Evolutionary conservation across 2,888 invertebrate genomes (phyloP).

Genomic region (Eupithecia dodoneata): DNA sequence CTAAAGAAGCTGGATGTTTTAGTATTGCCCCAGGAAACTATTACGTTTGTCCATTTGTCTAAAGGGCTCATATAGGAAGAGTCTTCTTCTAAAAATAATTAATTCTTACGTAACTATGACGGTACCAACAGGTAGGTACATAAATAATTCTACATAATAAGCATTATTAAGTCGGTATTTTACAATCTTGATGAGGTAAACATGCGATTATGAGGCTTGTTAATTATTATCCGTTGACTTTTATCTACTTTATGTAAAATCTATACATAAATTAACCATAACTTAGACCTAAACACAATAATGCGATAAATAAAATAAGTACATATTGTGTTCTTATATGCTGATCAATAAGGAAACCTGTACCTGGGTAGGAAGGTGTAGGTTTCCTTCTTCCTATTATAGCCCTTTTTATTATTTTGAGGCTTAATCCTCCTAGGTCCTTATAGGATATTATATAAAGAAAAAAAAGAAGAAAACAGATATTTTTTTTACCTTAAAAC

Average conservation of each 20-base stretch:
- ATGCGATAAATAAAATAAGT: not conserved
- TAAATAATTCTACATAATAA: not conserved
- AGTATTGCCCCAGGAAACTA: not conserved
- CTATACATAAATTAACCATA: not conserved
- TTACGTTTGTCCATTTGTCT: not conserved
- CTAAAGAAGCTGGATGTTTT: not conserved
- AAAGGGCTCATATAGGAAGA: not conserved
- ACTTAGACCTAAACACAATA: not conserved
- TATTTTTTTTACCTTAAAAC: too few species aligned
- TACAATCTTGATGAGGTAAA: slow-evolving; percentile 2
- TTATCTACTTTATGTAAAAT: slow-evolving; percentile 4
- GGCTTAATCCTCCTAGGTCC: not conserved
- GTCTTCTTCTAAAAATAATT: not conserved
- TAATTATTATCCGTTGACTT: not conserved
- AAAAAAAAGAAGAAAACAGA: too few species aligned
- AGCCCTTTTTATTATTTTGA: not conserved
- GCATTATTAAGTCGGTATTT: not conserved
- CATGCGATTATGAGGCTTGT: not conserved
- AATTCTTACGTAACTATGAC: not conserved
- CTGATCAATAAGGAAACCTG: not conserved
- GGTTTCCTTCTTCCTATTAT: not conserved
- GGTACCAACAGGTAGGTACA: not conserved
- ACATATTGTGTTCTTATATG: not conserved
- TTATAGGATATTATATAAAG: too few species aligned
- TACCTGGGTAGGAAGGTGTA: not conserved